Percentiles rank a stretch among this genome's conserved stretches.
phyloP scores from a whole-genome alignment of 2,113 vertebrate genomes.

The Gobius niger region DNA sequence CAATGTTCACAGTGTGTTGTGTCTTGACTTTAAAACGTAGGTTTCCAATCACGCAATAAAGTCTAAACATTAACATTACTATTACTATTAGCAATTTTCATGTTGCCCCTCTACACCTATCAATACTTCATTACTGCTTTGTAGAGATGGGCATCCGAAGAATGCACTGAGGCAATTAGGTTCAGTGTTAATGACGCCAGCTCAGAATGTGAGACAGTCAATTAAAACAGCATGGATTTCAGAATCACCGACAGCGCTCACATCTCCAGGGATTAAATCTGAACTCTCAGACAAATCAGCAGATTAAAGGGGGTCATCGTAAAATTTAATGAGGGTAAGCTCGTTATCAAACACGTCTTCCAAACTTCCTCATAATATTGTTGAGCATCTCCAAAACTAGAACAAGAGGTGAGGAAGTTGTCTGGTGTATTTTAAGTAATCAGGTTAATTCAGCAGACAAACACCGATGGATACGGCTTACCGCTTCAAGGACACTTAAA shows the following conservation, averaged over 20 bases:
- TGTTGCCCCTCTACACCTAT: background rate
- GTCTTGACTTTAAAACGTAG: no score
- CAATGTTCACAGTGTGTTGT: no score
- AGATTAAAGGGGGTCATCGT: conserved; percentile 41
- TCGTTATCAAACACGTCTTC: conserved; percentile 35
- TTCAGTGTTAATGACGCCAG: conserved; percentile 37
- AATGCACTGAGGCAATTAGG: conserved; percentile 42
- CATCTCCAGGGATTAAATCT: conserved; percentile 55
- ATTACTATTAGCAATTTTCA: no score
- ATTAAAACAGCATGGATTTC: conserved; percentile 53
- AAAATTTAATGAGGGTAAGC: conserved; percentile 56
- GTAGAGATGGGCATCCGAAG: conserved; percentile 13
- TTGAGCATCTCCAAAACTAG: conserved; percentile 45
- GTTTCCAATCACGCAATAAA: no score
- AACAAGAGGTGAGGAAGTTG: conserved; percentile 13
- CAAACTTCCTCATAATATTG: conserved; percentile 45
- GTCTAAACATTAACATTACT: no score
- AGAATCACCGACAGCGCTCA: conserved; percentile 42
- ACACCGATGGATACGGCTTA: conserved; percentile 6
- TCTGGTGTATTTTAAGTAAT: conserved; percentile 18
- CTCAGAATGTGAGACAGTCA: conserved; percentile 44
- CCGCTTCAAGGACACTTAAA: background rate
- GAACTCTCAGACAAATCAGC: conserved; percentile 48
- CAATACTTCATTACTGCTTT: background rate
- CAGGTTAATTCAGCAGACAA: conserved; percentile 9